Conservation (phyloP, 2,888 invertebrate genomes). For the Tiliacea citrago region DNA sequence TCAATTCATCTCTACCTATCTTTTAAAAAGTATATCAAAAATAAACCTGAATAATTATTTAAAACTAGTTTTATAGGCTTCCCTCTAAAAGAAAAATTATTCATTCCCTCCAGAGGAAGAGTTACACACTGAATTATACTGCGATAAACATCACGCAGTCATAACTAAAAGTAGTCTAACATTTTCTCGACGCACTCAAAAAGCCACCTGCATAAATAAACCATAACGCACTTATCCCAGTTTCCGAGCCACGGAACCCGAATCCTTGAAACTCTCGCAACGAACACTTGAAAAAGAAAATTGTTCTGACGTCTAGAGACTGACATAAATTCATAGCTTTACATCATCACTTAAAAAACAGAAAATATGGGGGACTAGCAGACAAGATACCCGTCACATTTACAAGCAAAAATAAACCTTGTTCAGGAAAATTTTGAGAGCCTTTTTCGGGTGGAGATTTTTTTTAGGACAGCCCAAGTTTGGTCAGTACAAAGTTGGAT, state of each 20-base stretch:
- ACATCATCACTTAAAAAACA: slow-evolving; percentile 83
- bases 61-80: neutral
- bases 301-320: slow-evolving; percentile 79
- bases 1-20: too few relatives aligned
- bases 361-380: slow-evolving; percentile 67
- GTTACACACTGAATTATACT: slow-evolving; percentile 4
- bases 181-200: slow-evolving; percentile 28
- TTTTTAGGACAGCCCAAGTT: slow-evolving; percentile 43
- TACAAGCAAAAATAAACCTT: slow-evolving; percentile 50
- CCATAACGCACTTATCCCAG: slow-evolving; percentile 25
- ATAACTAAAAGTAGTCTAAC: slow-evolving; percentile 39
- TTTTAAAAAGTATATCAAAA: too few relatives aligned
- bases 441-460: slow-evolving; percentile 23
- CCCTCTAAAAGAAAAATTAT: slow-evolving; percentile 1
- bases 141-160: slow-evolving; percentile 20
- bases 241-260: slow-evolving; percentile 58
- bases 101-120: neutral
- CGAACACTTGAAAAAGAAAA: slow-evolving; percentile 80
- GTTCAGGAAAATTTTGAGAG: neutral
- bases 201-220: slow-evolving; percentile 44
- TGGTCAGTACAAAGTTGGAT: slow-evolving; percentile 58
- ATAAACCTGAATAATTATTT: neutral
- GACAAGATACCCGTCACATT: slow-evolving; percentile 40
- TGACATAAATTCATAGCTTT: slow-evolving; percentile 84
- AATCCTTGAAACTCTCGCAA: slow-evolving; percentile 70